These are phyloP conservation scores for Anoplopoma fimbria DNA, from an alignment of 2,113 vertebrate genomes.

Conservation along the genomic window DNA sequence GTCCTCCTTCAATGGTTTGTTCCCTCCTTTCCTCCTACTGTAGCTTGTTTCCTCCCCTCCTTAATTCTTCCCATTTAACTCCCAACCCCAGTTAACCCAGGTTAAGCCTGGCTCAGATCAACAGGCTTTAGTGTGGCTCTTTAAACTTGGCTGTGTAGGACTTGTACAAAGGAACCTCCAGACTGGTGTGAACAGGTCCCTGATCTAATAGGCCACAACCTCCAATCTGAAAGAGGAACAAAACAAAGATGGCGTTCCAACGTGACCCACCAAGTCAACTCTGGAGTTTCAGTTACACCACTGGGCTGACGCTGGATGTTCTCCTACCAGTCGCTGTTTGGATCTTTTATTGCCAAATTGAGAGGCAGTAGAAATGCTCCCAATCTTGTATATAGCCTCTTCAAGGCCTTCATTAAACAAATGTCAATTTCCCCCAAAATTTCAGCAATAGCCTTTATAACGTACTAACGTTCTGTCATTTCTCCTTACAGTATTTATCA, in stretches of 20 bases:
- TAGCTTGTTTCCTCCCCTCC: not conserved
- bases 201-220: slow-evolving; percentile 19
- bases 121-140: slow-evolving; percentile 25
- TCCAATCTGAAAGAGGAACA: slow-evolving; percentile 20
- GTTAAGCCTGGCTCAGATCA: slow-evolving; percentile 45
- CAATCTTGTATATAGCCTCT: too few relatives aligned
- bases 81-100: slow-evolving; percentile 11
- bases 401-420: too few relatives aligned
- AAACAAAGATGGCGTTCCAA: not conserved
- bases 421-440: too few relatives aligned
- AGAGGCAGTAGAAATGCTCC: too few relatives aligned
- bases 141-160: slow-evolving; percentile 33
- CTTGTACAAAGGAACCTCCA: slow-evolving; percentile 20
- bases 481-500: not conserved
- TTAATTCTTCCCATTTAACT: slow-evolving; percentile 33
- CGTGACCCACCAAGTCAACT: not conserved
- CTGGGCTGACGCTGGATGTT: too few relatives aligned
- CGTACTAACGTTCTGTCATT: too few relatives aligned
- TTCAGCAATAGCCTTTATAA: too few relatives aligned
- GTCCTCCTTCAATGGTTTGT: not conserved
- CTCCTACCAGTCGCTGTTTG: not conserved
- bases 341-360: too few relatives aligned
- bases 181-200: not conserved
- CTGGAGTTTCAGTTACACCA: not conserved
- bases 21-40: slow-evolving; percentile 9